These are phyloP conservation scores for Xenops minutus DNA, from an alignment of 2,797 vertebrate species.

Conservation along the genomic window DNA sequence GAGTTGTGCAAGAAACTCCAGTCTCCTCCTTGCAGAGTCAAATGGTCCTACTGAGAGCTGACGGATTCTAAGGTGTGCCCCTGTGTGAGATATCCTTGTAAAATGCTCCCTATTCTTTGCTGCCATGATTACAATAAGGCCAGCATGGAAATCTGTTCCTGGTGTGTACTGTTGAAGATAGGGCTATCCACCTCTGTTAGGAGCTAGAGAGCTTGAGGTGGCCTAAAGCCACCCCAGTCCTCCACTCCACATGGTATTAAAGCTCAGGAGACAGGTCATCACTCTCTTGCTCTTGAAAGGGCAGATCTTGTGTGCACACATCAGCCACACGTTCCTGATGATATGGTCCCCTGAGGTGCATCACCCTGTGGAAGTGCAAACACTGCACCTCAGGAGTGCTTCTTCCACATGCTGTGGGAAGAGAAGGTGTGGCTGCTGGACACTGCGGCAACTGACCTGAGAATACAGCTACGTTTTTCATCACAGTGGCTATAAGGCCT, in stretches of 20 bases:
- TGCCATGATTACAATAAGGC: neutral
- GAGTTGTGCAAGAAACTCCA: neutral
- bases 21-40: neutral
- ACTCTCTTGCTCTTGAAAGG: neutral
- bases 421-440: neutral
- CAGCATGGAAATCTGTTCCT: neutral
- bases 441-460: accelerated
- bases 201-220: neutral
- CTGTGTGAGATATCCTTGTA: neutral
- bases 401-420: neutral
- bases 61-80: neutral
- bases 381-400: neutral
- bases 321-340: neutral
- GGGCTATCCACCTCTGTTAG: accelerated
- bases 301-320: neutral
- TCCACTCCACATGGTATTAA: accelerated
- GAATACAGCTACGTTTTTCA: neutral
- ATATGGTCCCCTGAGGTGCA: neutral
- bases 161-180: neutral
- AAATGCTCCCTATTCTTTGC: neutral
- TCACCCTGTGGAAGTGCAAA: neutral
- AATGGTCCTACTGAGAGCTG: neutral
- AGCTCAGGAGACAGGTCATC: neutral
- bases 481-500: accelerated
- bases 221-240: neutral